phyloP scores from a whole-genome alignment of 92 coral and sea anemone genomes.

The Isaurus tuberculatus region DNA sequence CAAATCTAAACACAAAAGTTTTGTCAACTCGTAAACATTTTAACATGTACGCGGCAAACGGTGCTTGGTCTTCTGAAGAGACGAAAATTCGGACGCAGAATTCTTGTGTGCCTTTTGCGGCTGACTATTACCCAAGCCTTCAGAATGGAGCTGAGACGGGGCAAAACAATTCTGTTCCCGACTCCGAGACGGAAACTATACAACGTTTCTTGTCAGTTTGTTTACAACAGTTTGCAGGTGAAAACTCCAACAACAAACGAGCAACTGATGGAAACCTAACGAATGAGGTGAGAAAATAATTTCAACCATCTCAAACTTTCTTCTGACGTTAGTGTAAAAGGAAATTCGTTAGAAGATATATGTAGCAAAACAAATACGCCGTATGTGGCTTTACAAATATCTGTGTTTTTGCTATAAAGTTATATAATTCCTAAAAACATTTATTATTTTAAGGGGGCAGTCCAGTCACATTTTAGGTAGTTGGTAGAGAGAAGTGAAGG shows the following conservation, averaged over 20 bases:
- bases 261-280: background rate
- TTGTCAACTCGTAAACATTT: background rate
- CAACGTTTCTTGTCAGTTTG: conserved; percentile 38
- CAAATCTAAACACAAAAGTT: background rate
- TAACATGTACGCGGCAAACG: conserved; percentile 37
- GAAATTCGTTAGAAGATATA: too few species aligned
- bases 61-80: conserved; percentile 19
- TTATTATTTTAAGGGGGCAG: too few species aligned
- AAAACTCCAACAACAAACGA: background rate
- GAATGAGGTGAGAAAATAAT: background rate
- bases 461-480: too few species aligned
- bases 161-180: background rate
- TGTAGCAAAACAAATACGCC: too few species aligned
- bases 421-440: too few species aligned
- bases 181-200: conserved; percentile 37
- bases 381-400: too few species aligned
- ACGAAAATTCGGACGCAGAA: background rate
- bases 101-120: background rate
- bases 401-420: too few species aligned
- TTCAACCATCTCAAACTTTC: too few species aligned
- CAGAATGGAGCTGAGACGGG: background rate
- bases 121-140: conserved; percentile 14
- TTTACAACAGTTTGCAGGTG: conserved; percentile 35
- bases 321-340: too few species aligned
- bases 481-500: too few species aligned